Evolutionary conservation across 1,140 invertebrate species (phyloP).

Genomic region (Wiebesia pumilae): DNA sequence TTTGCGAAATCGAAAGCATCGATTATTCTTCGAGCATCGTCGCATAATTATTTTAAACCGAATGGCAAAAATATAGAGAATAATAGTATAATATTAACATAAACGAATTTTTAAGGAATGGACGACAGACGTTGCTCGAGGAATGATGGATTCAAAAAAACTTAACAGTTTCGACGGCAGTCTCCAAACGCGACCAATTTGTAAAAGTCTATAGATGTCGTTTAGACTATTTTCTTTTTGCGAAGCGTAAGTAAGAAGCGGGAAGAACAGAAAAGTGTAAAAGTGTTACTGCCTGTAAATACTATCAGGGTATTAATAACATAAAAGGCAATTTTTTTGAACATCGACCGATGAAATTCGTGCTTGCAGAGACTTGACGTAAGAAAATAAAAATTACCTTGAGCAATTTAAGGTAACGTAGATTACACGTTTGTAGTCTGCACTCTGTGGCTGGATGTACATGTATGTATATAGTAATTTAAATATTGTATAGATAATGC

Average conservation of each 20-base stretch:
- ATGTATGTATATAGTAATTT: conserved; percentile 72
- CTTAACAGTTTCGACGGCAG: conserved; percentile 40
- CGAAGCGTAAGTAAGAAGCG: not conserved
- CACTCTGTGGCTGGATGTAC: conserved; percentile 44
- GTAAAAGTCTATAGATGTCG: conserved; percentile 17
- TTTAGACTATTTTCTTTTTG: conserved; percentile 20
- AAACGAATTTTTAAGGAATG: conserved; percentile 30
- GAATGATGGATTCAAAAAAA: conserved; percentile 8
- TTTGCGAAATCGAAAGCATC: conserved; percentile 37
- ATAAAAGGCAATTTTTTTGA: conserved; percentile 31
- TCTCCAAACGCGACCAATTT: conserved; percentile 43
- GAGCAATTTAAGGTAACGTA: not conserved
- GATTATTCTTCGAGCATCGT: conserved; percentile 29
- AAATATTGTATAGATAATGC: conserved; percentile 72
- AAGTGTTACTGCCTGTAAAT: conserved; percentile 47
- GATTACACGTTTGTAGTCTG: conserved; percentile 28
- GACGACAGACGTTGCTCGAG: conserved; percentile 17
- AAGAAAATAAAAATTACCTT: conserved; percentile 22
- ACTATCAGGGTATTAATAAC: conserved; percentile 44
- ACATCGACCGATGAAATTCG: conserved; percentile 43
- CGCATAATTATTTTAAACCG: conserved; percentile 32
- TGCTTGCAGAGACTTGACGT: conserved; percentile 21
- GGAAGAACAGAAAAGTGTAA: not conserved
- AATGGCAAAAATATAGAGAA: conserved; percentile 28
- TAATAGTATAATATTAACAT: conserved; percentile 12